Base-by-base conservation (phyloP, 2,797 vertebrate genomes). In the Selene dorsalis region DNA sequence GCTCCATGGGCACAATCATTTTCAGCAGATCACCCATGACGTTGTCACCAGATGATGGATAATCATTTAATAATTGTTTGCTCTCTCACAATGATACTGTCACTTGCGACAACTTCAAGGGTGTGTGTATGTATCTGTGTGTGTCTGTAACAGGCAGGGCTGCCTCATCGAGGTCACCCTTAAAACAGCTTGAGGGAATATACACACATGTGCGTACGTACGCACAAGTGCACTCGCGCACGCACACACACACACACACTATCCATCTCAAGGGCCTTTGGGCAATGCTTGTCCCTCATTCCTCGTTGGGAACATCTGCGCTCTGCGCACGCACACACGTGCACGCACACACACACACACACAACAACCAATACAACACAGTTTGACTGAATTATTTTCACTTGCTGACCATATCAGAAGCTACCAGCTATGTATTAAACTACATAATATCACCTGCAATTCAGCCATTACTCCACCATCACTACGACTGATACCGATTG, bases 101-200 rank as follows among this genome's bases (percentile, higher is more conserved):
- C 58, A 57, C 58, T 79, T 61, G 10, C 53, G 57, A 43, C 69
- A 41, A 73, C 63, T 73, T 62, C 7, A 17, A 60, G 67, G 60
- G 56, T 69, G 24, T 62, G 62, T 62, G 47, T 66, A 56, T 43
- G 41, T 53, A 32, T 73, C 6, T 53, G 61, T 53, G 47, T 69
- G 12, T 53, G 61, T 78, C n/a, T 67, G 67, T n/a, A 24, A 64
- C 43, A 68, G 67, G 82, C 74, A 55, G 75, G 62, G 71, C 67
- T 50, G 60, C 73, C 64, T 82, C 62, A 68, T 66, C 47, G 38
- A 63, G 80, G 78, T 88, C 82, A 84, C 82, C 82, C 75, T 82
- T 50, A 41, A 61, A 65, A 67, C 59, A 47, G 77, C 88, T 69
- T 20, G 2, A 39, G 77, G 75, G 75, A 53, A 50, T 22, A 38